Evolutionary conservation across 2,888 invertebrate species (phyloP).

Genomic region (Caenorhabditis becei): DNA sequence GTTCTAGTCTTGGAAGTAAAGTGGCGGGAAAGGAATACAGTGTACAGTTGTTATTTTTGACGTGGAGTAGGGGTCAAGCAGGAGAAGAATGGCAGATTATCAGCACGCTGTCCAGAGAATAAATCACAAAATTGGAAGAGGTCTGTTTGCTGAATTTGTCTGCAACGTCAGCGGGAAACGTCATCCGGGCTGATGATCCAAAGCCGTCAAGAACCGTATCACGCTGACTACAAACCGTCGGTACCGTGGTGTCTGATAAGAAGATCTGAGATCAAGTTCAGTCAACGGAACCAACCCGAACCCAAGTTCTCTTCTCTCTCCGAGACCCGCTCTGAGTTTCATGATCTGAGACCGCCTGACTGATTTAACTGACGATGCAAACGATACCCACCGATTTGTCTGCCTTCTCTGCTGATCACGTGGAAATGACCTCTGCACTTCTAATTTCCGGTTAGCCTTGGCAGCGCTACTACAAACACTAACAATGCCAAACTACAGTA

Average conservation of each 20-base stretch:
- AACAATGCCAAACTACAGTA: background rate
- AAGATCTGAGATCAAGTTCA: constrained; percentile 36
- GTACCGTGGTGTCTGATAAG: constrained; percentile 18
- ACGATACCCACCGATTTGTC: background rate
- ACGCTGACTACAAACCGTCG: constrained; percentile 40
- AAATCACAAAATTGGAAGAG: constrained; percentile 23
- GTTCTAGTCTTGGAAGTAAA: constrained; percentile 51
- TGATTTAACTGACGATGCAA: background rate
- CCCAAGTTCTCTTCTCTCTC: constrained; percentile 6
- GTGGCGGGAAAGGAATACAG: constrained; percentile 27
- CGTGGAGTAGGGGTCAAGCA: constrained; percentile 36
- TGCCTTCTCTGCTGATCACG: background rate
- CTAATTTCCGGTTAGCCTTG: constrained; percentile 47
- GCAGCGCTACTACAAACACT: constrained; percentile 6
- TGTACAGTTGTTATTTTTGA: constrained; percentile 47
- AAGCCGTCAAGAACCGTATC: constrained; percentile 12
- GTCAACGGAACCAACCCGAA: constrained; percentile 14
- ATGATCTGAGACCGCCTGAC: constrained; percentile 33
- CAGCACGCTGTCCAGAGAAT: constrained; percentile 17
- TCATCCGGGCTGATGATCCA: constrained; percentile 19
- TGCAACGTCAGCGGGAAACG: constrained; percentile 14
- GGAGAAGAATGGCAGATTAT: constrained; percentile 8
- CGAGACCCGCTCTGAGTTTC: constrained; percentile 10
- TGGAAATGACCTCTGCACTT: constrained; percentile 35
- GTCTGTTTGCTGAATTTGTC: constrained; percentile 10